Percentiles rank a stretch among this genome's conserved stretches.
These are phyloP conservation scores for Salvelinus fontinalis DNA, from an alignment of 2,113 vertebrate species.

Conservation along the genomic window DNA sequence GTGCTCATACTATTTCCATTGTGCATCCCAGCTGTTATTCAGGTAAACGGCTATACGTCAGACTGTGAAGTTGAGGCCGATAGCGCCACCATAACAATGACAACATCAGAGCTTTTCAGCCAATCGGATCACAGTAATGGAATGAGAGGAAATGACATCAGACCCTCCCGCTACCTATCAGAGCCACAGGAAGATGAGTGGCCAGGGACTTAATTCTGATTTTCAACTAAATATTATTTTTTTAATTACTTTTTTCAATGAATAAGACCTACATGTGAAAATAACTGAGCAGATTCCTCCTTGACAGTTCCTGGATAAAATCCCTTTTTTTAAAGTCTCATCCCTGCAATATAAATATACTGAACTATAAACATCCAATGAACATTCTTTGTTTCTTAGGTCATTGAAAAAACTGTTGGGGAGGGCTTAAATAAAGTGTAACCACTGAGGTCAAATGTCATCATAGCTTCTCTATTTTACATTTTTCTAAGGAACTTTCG, in stretches of 20 bases:
- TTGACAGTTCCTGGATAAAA: not conserved
- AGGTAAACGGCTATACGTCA: not conserved
- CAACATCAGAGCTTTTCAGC: slow-evolving; percentile 24
- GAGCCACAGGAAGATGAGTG: slow-evolving; percentile 78
- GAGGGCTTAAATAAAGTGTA: not conserved
- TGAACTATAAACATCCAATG: not conserved
- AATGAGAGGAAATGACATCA: not conserved
- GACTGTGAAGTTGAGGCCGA: slow-evolving; percentile 28
- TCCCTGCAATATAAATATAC: not conserved
- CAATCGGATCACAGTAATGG: slow-evolving; percentile 5
- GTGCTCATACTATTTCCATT: not conserved
- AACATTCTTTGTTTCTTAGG: not conserved
- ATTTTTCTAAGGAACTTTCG: not conserved
- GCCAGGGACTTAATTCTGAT: slow-evolving; percentile 48
- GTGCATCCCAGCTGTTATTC: not conserved
- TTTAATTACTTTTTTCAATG: not conserved
- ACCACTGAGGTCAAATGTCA: not conserved
- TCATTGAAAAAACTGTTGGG: not conserved
- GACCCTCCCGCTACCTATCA: slow-evolving; percentile 37
- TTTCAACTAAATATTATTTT: not conserved
- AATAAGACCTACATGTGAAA: not conserved
- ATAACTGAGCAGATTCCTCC: not conserved
- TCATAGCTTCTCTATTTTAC: not conserved
- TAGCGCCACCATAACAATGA: slow-evolving; percentile 24
- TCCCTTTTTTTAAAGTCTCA: not conserved